A percentile compares a stretch with the other conserved stretches of the same genome.
Conservation (phyloP, 1,140 invertebrate genomes). For the Drosophila ficusphila region DNA sequence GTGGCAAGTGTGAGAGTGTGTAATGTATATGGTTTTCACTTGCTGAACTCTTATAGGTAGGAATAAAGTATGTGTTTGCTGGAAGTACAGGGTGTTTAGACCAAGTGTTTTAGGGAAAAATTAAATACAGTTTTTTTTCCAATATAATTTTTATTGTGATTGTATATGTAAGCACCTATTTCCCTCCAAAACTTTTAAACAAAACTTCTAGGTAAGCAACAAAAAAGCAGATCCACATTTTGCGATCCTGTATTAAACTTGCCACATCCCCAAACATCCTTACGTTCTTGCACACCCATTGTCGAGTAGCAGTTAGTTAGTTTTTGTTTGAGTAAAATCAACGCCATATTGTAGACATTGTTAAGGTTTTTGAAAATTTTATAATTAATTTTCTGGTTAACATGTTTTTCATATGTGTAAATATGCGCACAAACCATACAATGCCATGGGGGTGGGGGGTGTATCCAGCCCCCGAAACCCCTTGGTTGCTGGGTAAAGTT, state of each 20-base stretch:
- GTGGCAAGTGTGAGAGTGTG: constrained; percentile 34
- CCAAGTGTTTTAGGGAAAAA: background rate
- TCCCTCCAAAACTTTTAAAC: background rate
- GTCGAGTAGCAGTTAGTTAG: constrained; percentile 53
- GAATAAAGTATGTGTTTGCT: constrained; percentile 16
- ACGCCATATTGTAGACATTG: constrained; percentile 81
- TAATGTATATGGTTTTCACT: constrained; percentile 55
- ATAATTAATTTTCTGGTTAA: constrained; percentile 83
- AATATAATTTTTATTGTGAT: no score
- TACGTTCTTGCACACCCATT: constrained; percentile 2
- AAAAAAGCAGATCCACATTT: background rate
- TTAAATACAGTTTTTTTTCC: no score
- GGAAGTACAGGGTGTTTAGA: constrained; percentile 50
- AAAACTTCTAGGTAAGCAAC: background rate
- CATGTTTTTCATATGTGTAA: constrained; percentile 70
- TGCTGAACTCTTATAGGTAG: constrained; percentile 56
- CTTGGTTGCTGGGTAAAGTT: constrained; percentile 66
- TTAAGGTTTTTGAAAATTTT: constrained; percentile 82
- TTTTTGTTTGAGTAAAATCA: constrained; percentile 79
- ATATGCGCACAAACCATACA: constrained; percentile 70
- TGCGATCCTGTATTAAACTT: constrained; percentile 40
- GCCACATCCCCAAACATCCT: background rate
- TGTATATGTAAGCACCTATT: no score
- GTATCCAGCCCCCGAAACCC: background rate
- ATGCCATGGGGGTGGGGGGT: constrained; percentile 17